Base-by-base conservation (phyloP, 2,113 vertebrate species). In the Caranx melampygus region DNA sequence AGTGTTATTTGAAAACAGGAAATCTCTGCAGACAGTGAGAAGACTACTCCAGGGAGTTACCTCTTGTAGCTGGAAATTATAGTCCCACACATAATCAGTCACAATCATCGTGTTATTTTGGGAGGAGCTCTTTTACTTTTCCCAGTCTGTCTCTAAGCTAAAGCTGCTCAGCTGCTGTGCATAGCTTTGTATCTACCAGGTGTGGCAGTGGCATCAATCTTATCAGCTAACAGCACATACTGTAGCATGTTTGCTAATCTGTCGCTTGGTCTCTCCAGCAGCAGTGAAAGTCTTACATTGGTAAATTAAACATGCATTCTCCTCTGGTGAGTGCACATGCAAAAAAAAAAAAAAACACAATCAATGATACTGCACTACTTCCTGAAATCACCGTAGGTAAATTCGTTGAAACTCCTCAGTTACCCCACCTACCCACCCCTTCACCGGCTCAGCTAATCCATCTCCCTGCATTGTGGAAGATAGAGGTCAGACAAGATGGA, bases 401-500 rank as follows among this genome's bases (percentile, higher is more conserved):
- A 82, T 82, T 75, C 57, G 34, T 52, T 21, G n/a, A 81, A 84
- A 79, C 47, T 73, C 68, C 35, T 68, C 49, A n/a, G 44, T 79
- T 52, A 18, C 47, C 45, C 21, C 42, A 21, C 13, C 21, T 44
- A 20, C 13, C 21, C 6, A 15, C 9, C 31, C 45, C 47, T n/a
- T 44, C 66, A 54, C 45, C 20, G 20, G 47, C 64, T 4, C 35
- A 44, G 35, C 74, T 87, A 86, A 89, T 92, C 88, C 75, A 87
- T 90, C 90, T 83, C 86, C 35, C 44, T 40, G 60, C 54, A 15
- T 66, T 47, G 59, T 66, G 78, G 72, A 87, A 86, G 84, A 87
- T 74, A 86, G 78, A 77, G 76, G 65, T 64, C 66, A 81, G 66
- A 83, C 68, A 84, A 86, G 91, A 91, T 79, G 54, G 89, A 90